These are phyloP conservation scores for Muntiacus muntjak DNA, from an alignment of 2,113 vertebrate genomes.

Conservation along the genomic window DNA sequence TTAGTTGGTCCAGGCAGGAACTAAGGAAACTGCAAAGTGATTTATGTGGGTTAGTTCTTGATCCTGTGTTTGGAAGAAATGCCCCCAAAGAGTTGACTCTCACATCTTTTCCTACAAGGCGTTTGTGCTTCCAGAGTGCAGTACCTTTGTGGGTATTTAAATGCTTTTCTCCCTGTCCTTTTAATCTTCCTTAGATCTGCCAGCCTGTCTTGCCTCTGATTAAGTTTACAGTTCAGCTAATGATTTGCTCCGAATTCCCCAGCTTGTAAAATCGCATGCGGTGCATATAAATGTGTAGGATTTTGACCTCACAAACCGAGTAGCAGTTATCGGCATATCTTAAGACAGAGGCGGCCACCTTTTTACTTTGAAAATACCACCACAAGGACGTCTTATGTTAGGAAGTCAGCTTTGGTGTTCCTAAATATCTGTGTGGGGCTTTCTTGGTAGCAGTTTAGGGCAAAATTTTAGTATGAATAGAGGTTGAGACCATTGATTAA, in stretches of 20 bases:
- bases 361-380: conserved; percentile 51
- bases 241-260: conserved; percentile 25
- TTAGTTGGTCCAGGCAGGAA: background rate
- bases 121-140: background rate
- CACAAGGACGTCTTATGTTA: conserved; percentile 9
- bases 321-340: conserved; percentile 7
- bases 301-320: conserved; percentile 52
- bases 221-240: conserved; percentile 53
- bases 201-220: conserved; percentile 19
- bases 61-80: background rate
- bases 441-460: background rate
- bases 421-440: background rate
- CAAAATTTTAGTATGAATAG: background rate
- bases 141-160: background rate
- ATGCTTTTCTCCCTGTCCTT: background rate
- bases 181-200: conserved; percentile 1
- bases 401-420: background rate
- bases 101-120: background rate
- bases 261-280: conserved; percentile 19
- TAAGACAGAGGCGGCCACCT: background rate
- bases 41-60: background rate
- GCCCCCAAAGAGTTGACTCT: background rate
- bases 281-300: background rate
- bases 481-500: background rate
- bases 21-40: background rate